Evolutionary conservation across 2,797 vertebrate genomes (phyloP), one percentile per base, ranked within the genome.

Genomic region (Falco novaeseelandiae): DNA sequence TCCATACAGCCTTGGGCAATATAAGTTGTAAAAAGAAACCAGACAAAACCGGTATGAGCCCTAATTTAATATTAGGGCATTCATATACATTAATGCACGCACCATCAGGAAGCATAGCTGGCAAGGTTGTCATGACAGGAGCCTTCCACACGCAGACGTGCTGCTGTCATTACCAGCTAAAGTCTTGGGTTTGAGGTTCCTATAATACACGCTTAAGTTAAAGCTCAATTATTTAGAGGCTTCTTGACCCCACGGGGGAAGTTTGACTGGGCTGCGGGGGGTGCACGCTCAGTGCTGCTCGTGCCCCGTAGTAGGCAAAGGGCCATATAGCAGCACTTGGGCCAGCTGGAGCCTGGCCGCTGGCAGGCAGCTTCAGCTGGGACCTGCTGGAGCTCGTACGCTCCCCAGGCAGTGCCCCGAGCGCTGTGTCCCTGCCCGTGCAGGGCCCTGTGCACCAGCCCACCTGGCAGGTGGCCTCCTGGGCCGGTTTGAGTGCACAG

Each of bases 371-470:
- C 52, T 46, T 73, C 58, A 40, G 14, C 0, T 17, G 9, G 58
- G 61, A 55, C 62, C 34, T 14, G 26, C 51, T 36, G 13, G 30
- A 63, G 23, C 26, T 49, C 1, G 1, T 66, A 9, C 3, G 0
- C 23, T 72, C 34, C 27, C 18, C 7, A 4, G 1, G 14, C 49
- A 32, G 54, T 20, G 16, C 67, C 71, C 34, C 0, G 13, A 52
- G n/a, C 25, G 1, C 0, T 0, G 30, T 5, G 32, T 51, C 23
- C 23, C 18, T 55, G 34, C 62, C 1, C 1, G 23, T 1, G 1
- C 46, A 6, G 38, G 73, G 23, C 71, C 10, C 38, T 87, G 32
- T 49, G 14, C 40, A 34, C 25, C 54, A 36, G 26, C 36, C 61
- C 19, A 6, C 29, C 19, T 2, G 6, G 16, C 61, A 52, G 26